Evolutionary conservation across 2,113 vertebrate species (phyloP), one percentile per base, ranked within the genome.

Genomic region (Pteronura brasiliensis): DNA sequence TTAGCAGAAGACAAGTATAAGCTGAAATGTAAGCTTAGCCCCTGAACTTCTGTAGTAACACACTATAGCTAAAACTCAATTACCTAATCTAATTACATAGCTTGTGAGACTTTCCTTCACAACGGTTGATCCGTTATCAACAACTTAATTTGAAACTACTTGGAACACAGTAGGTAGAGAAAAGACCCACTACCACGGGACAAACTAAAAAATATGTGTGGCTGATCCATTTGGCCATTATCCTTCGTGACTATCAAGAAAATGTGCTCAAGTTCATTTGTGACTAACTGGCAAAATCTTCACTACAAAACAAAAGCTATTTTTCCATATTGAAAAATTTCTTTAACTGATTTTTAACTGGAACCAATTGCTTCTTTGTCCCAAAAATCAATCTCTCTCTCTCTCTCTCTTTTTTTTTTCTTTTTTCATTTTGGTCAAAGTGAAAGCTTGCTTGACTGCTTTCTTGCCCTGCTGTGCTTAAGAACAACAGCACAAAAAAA

Each of bases 11-110:
- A 7, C 63, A 79, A 90, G 11, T 42, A 11, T 76, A 90, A 97
- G 95, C 20, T 88, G 44, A 90, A 96, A 95, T 72, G 20, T 76
- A 96, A 94, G 93, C 20, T 92, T 72, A 72, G 63, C 25, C 67
- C 67, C 76, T 93, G 92, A 96, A 95, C n/a, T 95, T 96, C 42
- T 87, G 47, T 34, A 95, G 79, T 97, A 94, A 88, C 42, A 92
- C 57, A 93, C 7, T 84, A 57, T 88, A 93, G 39, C 82, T 86
- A 80, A 90, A 91, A 94, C 34, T 47, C 55, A 95, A 15, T 93
- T 83, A 95, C 72, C 17, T 89, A 94, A 92, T 87, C 49, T 93
- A 93, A 95, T 94, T 80, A 72, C 8, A 55, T 86, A 93, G 83
- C 59, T 82, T 63, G 10, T 87, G 34, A 92, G 77, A 63, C 2